Evolutionary conservation across 1,140 invertebrate genomes (phyloP), one percentile per base, ranked within the genome.

Genomic region (Pseudachorutes palmiensis): DNA sequence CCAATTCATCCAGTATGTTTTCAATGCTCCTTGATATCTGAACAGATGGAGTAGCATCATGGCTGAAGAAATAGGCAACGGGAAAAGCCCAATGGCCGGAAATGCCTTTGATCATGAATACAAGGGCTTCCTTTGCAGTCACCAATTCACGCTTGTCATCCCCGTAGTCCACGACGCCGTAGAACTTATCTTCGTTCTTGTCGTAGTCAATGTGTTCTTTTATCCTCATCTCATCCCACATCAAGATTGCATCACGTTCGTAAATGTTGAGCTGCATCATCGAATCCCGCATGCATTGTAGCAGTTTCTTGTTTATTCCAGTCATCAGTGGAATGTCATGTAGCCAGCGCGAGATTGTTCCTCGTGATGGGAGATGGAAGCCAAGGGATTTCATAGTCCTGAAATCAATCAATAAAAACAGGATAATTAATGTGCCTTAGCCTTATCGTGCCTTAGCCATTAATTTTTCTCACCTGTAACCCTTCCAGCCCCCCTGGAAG

Each of bases 161-260:
- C 5, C 66, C 62, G 19, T 45, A 59, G 55, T 68, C 62, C 22
- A 30, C 48, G 2, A 68, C 31, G 14, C 66, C 66, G 22, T 55
- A 30, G n/a, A 68, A 30, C 24, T 58, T 26, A 30, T 68, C 66
- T 1, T 51, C 5, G 24, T 16, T 16, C 36, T 63, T 64, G 22
- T 68, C 26, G 45, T 30, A 68, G 2, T 26, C 3, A 9, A 68
- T 16, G 3, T 32, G 28, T 16, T 64, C 29, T 64, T 68, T 68
- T 51, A 68, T 57, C 2, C 2, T 1, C 49, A 68, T 68, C 60
- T 68, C 66, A 29, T 68, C 66, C 59, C 32, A 51, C 26, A 55
- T 41, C n/a, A 68, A 55, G 2, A 68, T 28, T 26, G 60, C 63
- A 19, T 63, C 48, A 12, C 32, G 14, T 28, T 68, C 66, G 22